Evolutionary conservation across 1,140 invertebrate species (phyloP).

Genomic region (Atta texana): DNA sequence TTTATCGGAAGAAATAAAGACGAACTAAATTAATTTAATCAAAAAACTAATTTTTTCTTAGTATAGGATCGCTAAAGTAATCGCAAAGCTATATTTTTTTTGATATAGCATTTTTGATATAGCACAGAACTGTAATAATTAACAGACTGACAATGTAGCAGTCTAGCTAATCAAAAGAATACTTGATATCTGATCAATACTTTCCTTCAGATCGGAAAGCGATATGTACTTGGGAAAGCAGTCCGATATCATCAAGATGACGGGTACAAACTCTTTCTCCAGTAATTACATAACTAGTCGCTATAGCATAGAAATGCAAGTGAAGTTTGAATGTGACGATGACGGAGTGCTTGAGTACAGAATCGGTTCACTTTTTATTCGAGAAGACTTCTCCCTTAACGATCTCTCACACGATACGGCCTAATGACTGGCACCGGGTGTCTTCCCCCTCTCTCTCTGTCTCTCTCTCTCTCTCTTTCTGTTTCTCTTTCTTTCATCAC

Average conservation of each 20-base stretch:
- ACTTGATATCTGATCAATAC: not conserved
- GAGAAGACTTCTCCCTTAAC: constrained; percentile 69
- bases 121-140: not conserved
- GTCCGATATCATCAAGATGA: not conserved
- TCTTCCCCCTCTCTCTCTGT: not conserved
- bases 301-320: constrained; percentile 61
- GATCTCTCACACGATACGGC: constrained; percentile 73
- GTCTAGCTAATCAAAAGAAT: not conserved
- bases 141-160: not conserved
- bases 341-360: constrained; percentile 11
- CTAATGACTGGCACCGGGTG: constrained; percentile 73
- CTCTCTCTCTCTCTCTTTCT: not conserved
- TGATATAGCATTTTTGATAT: no score
- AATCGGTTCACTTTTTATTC: constrained; percentile 66
- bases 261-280: constrained; percentile 8
- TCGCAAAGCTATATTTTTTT: not conserved
- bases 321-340: constrained; percentile 51
- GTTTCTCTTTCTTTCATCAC: not conserved
- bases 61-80: not conserved
- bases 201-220: constrained; percentile 24
- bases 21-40: no score
- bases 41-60: no score
- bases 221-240: constrained; percentile 19
- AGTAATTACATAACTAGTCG: constrained; percentile 72
- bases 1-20: no score